These are phyloP conservation scores for Fragum sueziense DNA, from an alignment of 2,888 invertebrate species.

Conservation along the genomic window DNA sequence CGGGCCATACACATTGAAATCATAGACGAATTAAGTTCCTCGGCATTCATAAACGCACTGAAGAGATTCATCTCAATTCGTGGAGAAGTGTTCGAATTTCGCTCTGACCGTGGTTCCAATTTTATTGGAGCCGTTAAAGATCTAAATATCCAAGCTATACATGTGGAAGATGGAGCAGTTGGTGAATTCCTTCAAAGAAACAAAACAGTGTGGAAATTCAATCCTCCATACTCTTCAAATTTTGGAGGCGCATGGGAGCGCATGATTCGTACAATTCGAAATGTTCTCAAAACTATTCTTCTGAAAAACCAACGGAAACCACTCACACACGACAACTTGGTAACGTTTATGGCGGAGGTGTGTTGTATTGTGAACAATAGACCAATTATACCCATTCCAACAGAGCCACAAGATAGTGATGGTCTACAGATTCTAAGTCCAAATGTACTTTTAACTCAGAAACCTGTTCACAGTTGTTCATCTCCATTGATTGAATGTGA, in stretches of 20 bases:
- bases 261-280: slow-evolving; percentile 34
- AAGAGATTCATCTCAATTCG: no score
- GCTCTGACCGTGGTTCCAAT: no score
- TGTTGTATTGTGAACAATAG: slow-evolving; percentile 46
- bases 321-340: slow-evolving; percentile 51
- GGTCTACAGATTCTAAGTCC: slow-evolving; percentile 15
- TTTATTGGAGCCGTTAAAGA: no score
- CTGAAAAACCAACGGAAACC: not conserved
- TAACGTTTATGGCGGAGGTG: slow-evolving; percentile 55
- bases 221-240: slow-evolving; percentile 44
- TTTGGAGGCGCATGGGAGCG: slow-evolving; percentile 51
- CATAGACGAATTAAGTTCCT: slow-evolving; percentile 44
- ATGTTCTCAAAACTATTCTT: slow-evolving; percentile 47
- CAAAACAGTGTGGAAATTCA: slow-evolving; percentile 49
- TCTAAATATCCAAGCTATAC: no score
- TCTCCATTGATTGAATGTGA: not conserved
- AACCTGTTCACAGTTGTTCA: not conserved
- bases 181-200: slow-evolving; percentile 8
- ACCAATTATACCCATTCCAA: slow-evolving; percentile 38
- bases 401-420: slow-evolving; percentile 34
- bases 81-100: no score
- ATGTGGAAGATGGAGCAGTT: no score
- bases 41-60: no score
- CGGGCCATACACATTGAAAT: slow-evolving; percentile 57
- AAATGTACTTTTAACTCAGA: not conserved